A percentile compares a stretch with the other conserved stretches of the same genome.
These are phyloP conservation scores for Mercenaria mercenaria DNA, from an alignment of 1,140 invertebrate species.

Conservation along the genomic window DNA sequence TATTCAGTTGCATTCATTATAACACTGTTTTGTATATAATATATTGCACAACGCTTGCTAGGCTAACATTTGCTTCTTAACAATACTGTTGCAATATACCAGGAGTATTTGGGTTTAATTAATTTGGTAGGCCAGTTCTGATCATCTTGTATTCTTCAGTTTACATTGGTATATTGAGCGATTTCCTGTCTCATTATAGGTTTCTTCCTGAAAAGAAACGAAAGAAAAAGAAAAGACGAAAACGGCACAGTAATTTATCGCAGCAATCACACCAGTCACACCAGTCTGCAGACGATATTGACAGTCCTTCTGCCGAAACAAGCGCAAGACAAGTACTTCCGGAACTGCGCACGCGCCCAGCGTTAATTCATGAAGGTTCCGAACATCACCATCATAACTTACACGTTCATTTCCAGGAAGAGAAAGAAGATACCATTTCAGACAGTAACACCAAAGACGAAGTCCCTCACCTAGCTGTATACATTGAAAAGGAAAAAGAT, in stretches of 20 bases:
- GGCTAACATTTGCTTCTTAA: too few relatives aligned
- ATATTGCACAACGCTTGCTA: too few relatives aligned
- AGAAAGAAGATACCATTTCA: neutral
- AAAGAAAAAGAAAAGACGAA: slow-evolving; percentile 55
- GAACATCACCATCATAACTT: slow-evolving; percentile 43
- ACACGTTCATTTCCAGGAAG: slow-evolving; percentile 48
- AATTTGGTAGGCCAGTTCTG: too few relatives aligned
- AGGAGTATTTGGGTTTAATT: too few relatives aligned
- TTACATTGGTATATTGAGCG: too few relatives aligned
- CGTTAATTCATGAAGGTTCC: slow-evolving; percentile 4
- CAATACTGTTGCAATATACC: too few relatives aligned
- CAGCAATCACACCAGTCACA: neutral
- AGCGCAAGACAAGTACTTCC: slow-evolving; percentile 26
- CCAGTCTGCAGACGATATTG: neutral
- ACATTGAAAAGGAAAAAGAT: neutral
- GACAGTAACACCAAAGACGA: neutral
- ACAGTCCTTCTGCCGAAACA: neutral
- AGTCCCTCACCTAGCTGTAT: too few relatives aligned
- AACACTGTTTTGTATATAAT: too few relatives aligned
- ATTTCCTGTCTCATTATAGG: too few relatives aligned
- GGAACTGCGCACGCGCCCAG: slow-evolving; percentile 42
- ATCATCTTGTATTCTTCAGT: too few relatives aligned
- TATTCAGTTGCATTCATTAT: too few relatives aligned
- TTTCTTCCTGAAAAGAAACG: slow-evolving; percentile 40
- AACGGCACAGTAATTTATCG: neutral